phyloP scores from a whole-genome alignment of 2,797 vertebrate species.

The Brachyrhaphis roseni region DNA sequence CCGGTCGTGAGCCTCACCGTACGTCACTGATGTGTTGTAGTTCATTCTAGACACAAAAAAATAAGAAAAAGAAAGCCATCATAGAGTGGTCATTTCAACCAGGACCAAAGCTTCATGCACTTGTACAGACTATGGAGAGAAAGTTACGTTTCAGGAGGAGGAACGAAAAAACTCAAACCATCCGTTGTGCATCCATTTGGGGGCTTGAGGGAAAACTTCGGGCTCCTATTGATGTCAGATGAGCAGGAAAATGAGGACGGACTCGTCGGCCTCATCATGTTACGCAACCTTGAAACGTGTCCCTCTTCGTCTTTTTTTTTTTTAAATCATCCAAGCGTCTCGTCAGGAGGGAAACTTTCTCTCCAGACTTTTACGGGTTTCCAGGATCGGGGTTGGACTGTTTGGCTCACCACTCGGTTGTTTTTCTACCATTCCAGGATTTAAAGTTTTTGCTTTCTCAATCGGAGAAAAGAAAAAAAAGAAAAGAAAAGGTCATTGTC shows the following conservation, averaged over 20 bases:
- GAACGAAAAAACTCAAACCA: slow-evolving; percentile 52
- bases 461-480: background rate
- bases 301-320: slow-evolving; percentile 64
- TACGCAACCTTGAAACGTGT: slow-evolving; percentile 74
- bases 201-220: slow-evolving; percentile 61
- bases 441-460: slow-evolving; percentile 26
- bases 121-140: slow-evolving; percentile 70
- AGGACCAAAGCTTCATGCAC: slow-evolving; percentile 76
- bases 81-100: slow-evolving; percentile 64
- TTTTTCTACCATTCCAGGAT: slow-evolving; percentile 73
- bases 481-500: slow-evolving; percentile 15
- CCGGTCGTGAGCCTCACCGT: no score
- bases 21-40: slow-evolving; percentile 50
- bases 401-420: slow-evolving; percentile 63
- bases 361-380: slow-evolving; percentile 58
- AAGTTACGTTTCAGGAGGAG: slow-evolving; percentile 51
- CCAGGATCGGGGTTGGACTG: slow-evolving; percentile 49
- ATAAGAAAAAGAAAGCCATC: slow-evolving; percentile 61
- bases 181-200: slow-evolving; percentile 51
- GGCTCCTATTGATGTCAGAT: slow-evolving; percentile 74
- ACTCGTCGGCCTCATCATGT: slow-evolving; percentile 75
- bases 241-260: slow-evolving; percentile 63
- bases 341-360: slow-evolving; percentile 41
- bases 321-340: slow-evolving; percentile 9
- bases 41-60: slow-evolving; percentile 71